Evolutionary conservation across 1,140 invertebrate species (phyloP), one percentile per base, ranked within the genome.

Genomic region (Araneus ventricosus): DNA sequence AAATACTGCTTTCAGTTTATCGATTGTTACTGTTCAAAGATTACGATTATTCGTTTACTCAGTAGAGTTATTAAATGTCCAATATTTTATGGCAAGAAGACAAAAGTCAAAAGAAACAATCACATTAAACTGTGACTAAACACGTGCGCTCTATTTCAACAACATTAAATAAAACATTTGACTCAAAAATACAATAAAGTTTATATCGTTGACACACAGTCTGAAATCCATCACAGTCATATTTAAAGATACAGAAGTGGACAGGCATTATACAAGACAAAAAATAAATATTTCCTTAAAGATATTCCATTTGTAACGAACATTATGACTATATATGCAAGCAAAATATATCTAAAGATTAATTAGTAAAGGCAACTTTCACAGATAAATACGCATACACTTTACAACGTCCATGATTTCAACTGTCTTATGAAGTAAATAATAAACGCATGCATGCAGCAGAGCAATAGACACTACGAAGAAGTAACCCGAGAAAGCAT

Each of bases 241-340:
- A 30, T 67, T 67, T 67, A 67, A 67, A 67, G n/a, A 67, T n/a
- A 63, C n/a, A 63, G n/a, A 67, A 67, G 63, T 67, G 63, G 63
- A 67, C 63, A 67, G 63, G 27, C 63, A 67, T 67, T 3, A 30
- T 4, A 67, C 10, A 67, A 67, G 63, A 27, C 63, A 67, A 67
- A 67, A 67, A 67, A 67, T 67, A 67, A n/a, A 67, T 67, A 67
- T 67, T 67, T 67, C 27, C 45, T 27, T 67, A 67, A 2, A 67
- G 10, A 67, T 67, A 67, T 67, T 67, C 8, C 10, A 27, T 63
- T 63, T 63, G 24, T 63, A 63, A 67, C 24, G 63, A 67, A 67
- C 24, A 27, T 67, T n/a, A 14, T 52, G 17, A 52, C 63, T 67
- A 14, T 27, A n/a, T n/a, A 67, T 67, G 63, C 63, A 67, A 67